Percentiles rank a stretch among this genome's conserved stretches.
Conservation (phyloP, 2,113 vertebrate species). For the Kryptolebias marmoratus region DNA sequence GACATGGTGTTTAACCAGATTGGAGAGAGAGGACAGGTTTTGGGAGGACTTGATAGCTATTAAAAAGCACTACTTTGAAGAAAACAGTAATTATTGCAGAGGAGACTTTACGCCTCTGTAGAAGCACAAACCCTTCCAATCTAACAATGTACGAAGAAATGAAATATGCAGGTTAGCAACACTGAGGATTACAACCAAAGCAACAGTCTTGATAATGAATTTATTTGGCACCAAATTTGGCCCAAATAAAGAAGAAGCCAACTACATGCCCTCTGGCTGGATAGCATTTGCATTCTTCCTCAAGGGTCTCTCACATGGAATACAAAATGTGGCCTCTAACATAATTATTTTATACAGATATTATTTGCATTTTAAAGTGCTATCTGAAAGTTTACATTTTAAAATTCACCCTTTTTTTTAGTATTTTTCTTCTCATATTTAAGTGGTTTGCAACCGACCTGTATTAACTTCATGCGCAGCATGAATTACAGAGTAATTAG, state of each 20-base stretch:
- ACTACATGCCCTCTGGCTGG: constrained; percentile 1
- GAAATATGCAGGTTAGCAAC: neutral
- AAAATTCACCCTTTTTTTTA: neutral
- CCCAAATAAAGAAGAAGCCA: neutral
- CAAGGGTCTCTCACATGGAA: constrained; percentile 1
- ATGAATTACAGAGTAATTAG: no score
- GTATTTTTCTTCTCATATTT: neutral
- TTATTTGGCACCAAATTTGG: neutral
- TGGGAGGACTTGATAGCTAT: neutral
- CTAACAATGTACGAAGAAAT: neutral
- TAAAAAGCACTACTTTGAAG: constrained; percentile 26
- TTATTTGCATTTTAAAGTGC: neutral
- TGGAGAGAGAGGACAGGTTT: neutral
- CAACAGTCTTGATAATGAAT: constrained; percentile 19
- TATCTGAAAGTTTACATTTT: neutral
- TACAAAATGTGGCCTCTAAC: neutral
- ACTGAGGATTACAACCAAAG: constrained; percentile 3
- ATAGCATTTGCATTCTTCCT: neutral
- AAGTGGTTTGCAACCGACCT: no score
- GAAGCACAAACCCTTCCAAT: neutral
- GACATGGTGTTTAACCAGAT: no score
- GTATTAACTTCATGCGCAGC: no score
- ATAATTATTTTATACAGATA: neutral
- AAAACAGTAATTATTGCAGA: neutral
- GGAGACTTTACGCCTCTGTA: constrained; percentile 9